Percentiles rank a stretch among this genome's conserved stretches.
Evolutionary conservation across 2,888 invertebrate species (phyloP).

Genomic region (Smittia aterrima): DNA sequence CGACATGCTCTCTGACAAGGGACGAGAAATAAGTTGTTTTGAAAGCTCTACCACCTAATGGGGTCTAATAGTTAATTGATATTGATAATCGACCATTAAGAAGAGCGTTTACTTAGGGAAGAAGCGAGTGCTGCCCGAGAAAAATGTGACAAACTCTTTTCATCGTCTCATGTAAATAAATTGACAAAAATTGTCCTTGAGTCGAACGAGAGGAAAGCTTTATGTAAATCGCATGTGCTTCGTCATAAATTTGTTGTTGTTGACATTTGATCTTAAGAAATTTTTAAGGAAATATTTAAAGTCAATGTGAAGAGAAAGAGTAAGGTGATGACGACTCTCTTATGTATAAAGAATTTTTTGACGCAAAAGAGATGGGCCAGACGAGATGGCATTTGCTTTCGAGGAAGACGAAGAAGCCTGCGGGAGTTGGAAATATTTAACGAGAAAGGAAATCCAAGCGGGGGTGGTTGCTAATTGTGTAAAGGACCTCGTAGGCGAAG

Average conservation of each 20-base stretch:
- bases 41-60: neutral
- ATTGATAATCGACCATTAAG: neutral
- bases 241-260: neutral
- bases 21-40: neutral
- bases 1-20: neutral
- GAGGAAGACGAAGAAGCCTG: neutral
- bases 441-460: too few species aligned
- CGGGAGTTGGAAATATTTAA: too few species aligned
- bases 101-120: too few species aligned
- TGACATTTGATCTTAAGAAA: conserved; percentile 7
- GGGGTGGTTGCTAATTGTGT: too few species aligned
- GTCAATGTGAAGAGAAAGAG: neutral
- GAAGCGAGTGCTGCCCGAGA: too few species aligned
- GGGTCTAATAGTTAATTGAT: neutral
- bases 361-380: neutral
- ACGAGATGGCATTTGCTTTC: neutral
- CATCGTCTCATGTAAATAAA: too few species aligned
- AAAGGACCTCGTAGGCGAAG: too few species aligned
- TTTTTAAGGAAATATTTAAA: neutral
- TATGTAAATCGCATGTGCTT: neutral
- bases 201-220: too few species aligned
- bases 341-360: neutral
- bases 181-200: too few species aligned
- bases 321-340: neutral
- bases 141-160: too few species aligned